Evolutionary conservation across 2,888 invertebrate species (phyloP).

Genomic region (Sialis lutaria): DNA sequence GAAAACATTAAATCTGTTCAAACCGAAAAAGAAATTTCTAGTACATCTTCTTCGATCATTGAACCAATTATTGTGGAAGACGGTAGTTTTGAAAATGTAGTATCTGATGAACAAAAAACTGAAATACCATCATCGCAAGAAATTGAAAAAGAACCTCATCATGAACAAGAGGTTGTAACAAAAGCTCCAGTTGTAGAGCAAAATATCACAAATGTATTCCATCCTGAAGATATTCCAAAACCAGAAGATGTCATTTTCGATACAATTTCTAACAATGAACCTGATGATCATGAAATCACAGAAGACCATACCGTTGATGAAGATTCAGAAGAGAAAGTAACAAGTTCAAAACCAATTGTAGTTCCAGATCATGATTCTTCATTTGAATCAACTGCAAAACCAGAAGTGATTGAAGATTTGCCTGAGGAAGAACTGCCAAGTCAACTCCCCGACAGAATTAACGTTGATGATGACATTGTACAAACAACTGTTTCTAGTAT

Average conservation of each 20-base stretch:
- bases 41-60: neutral
- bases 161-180: constrained; percentile 2
- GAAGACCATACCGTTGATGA: too few species aligned
- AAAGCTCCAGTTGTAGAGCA: neutral
- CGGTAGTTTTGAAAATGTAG: constrained; percentile 4
- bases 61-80: constrained; percentile 6
- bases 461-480: constrained; percentile 2
- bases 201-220: too few species aligned
- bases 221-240: neutral
- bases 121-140: constrained; percentile 6
- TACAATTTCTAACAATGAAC: too few species aligned
- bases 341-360: constrained; percentile 3
- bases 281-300: too few species aligned
- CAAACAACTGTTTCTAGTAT: constrained; percentile 2
- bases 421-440: constrained; percentile 1
- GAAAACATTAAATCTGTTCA: neutral
- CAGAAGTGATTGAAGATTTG: neutral
- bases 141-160: constrained; percentile 8
- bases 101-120: constrained; percentile 8
- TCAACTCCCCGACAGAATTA: neutral
- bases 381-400: constrained; percentile 2
- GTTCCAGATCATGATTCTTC: neutral
- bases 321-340: neutral
- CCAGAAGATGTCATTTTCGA: neutral
- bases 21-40: neutral